phyloP scores from a whole-genome alignment of 2,797 vertebrate species.

The Spondyliosoma cantharus region DNA sequence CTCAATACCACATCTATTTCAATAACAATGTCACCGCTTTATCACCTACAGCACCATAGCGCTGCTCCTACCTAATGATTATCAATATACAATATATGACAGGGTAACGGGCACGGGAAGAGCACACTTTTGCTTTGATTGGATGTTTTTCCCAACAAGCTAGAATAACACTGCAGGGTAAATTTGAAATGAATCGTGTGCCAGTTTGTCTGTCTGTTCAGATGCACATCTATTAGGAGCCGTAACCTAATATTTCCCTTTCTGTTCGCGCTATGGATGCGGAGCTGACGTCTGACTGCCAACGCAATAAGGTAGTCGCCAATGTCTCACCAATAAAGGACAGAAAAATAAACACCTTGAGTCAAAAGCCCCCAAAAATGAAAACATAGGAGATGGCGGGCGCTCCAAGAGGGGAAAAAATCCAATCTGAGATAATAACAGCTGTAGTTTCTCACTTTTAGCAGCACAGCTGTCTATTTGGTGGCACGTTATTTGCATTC shows the following conservation, averaged over 20 bases:
- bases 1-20: conserved; percentile 76
- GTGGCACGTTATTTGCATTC: conserved; percentile 98
- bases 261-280: conserved; percentile 58
- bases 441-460: conserved; percentile 91
- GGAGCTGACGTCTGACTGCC: conserved; percentile 66
- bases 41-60: conserved; percentile 72
- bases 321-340: conserved; percentile 66
- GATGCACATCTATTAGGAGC: conserved; percentile 70
- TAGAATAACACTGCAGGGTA: conserved; percentile 53
- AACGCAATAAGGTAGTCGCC: conserved; percentile 68
- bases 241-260: conserved; percentile 76
- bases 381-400: conserved; percentile 75
- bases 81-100: conserved; percentile 75
- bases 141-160: conserved; percentile 64
- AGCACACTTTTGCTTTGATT: conserved; percentile 59
- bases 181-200: conserved; percentile 60
- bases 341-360: conserved; percentile 77
- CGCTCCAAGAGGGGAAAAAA: conserved; percentile 75
- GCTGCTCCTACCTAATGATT: conserved; percentile 70
- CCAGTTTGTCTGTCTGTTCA: conserved; percentile 56
- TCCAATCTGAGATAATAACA: conserved; percentile 90
- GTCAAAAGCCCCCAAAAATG: conserved; percentile 65
- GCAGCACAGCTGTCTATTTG: conserved; percentile 90
- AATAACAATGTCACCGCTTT: conserved; percentile 79
- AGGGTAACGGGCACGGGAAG: conserved; percentile 27